A percentile compares a stretch with the other conserved stretches of the same genome.
These are phyloP conservation scores for Cyaniris semiargus DNA, from an alignment of 2,888 invertebrate genomes.

Conservation along the genomic window DNA sequence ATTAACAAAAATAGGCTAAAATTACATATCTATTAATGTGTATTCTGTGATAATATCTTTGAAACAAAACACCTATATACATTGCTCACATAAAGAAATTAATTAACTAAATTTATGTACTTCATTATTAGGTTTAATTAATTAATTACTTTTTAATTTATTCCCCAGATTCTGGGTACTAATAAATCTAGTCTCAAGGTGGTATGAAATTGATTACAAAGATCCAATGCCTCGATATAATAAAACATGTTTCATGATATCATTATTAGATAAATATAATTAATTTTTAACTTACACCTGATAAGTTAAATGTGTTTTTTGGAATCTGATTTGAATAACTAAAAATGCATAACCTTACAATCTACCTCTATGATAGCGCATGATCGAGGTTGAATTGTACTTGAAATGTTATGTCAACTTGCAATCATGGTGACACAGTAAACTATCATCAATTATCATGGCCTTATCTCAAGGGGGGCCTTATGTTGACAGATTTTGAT, in stretches of 20 bases:
- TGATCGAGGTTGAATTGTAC: too few species aligned
- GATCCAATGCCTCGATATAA: constrained; percentile 15
- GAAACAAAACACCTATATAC: constrained; percentile 16
- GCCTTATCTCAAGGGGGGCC: too few species aligned
- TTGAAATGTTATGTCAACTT: too few species aligned
- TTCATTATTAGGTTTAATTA: constrained; percentile 21
- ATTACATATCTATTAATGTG: background rate
- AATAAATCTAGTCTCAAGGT: constrained; percentile 26
- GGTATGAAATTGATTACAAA: constrained; percentile 21
- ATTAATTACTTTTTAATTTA: constrained; percentile 24
- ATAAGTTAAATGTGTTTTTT: background rate
- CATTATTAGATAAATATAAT: constrained; percentile 14
- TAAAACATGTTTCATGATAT: constrained; percentile 11
- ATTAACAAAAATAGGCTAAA: background rate
- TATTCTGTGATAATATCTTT: constrained; percentile 6
- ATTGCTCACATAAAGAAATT: constrained; percentile 12
- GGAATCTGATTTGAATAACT: background rate
- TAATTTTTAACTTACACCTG: constrained; percentile 23
- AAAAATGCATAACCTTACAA: too few species aligned
- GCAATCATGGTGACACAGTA: too few species aligned
- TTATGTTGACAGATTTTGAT: too few species aligned
- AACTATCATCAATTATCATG: too few species aligned
- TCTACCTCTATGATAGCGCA: too few species aligned
- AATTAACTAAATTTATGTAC: constrained; percentile 13
- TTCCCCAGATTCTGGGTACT: background rate